A percentile compares a stretch with the other conserved stretches of the same genome.
Conservation (phyloP, 2,888 invertebrate genomes). For the Microplitis deprimator region DNA sequence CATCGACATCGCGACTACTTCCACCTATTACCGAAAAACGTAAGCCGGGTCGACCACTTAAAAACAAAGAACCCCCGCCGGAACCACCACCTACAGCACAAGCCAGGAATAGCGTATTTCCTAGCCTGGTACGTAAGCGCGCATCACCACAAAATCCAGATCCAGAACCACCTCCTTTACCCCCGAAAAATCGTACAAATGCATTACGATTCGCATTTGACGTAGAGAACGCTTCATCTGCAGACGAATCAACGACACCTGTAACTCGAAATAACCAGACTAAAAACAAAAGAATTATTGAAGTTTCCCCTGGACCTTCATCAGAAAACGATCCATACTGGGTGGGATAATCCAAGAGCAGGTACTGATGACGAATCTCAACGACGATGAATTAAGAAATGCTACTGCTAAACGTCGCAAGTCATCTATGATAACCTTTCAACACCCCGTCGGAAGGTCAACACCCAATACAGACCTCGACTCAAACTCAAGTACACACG, state of each 20-base stretch:
- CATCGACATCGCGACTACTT: background rate
- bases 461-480: background rate
- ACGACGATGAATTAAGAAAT: too few relatives aligned
- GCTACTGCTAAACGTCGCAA: background rate
- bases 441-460: slow-evolving; percentile 11
- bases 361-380: background rate
- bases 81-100: background rate
- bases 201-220: slow-evolving; percentile 2
- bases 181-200: slow-evolving; percentile 2
- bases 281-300: background rate
- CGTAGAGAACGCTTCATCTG: background rate
- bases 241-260: background rate
- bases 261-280: background rate
- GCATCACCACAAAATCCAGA: background rate
- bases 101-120: slow-evolving; percentile 16
- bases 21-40: background rate
- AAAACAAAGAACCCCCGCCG: background rate
- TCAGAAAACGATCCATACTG: background rate
- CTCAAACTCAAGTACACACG: background rate
- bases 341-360: slow-evolving; percentile 8
- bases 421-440: background rate
- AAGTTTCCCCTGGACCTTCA: background rate
- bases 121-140: background rate
- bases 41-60: background rate
- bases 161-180: background rate